Evolutionary conservation across 2,888 invertebrate genomes (phyloP).

Genomic region (Hydriomena furcata): DNA sequence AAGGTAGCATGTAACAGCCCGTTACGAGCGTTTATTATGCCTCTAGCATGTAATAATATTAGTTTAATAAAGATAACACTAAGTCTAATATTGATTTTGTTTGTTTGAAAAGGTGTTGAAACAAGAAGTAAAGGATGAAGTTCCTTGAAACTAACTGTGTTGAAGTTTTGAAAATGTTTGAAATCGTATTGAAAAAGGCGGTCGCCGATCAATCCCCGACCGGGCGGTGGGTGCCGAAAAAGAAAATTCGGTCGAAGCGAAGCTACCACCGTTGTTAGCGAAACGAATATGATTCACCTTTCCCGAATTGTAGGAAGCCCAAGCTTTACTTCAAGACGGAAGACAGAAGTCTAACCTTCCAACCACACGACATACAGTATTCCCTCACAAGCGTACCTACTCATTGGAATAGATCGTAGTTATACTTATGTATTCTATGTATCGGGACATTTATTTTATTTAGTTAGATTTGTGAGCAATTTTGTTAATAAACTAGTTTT

Average conservation of each 20-base stretch:
- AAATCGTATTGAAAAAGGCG: slow-evolving; percentile 74
- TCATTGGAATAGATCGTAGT: slow-evolving; percentile 56
- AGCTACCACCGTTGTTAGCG: slow-evolving; percentile 41
- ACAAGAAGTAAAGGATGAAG: slow-evolving; percentile 93
- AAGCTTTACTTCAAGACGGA: slow-evolving; percentile 65
- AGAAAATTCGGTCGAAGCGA: slow-evolving; percentile 68
- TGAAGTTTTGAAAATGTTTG: slow-evolving; percentile 83
- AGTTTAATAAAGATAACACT: slow-evolving; percentile 78
- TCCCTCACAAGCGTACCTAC: slow-evolving; percentile 55
- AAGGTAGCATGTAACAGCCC: slow-evolving; percentile 70
- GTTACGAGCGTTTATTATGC: slow-evolving; percentile 55
- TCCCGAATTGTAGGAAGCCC: slow-evolving; percentile 59
- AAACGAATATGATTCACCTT: slow-evolving; percentile 78
- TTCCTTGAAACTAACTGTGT: slow-evolving; percentile 83
- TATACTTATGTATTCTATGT: slow-evolving; percentile 64
- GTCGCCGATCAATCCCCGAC: slow-evolving; percentile 60
- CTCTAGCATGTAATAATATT: slow-evolving; percentile 73
- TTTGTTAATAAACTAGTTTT: slow-evolving; percentile 79
- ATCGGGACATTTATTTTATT: slow-evolving; percentile 63
- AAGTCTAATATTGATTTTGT: slow-evolving; percentile 88
- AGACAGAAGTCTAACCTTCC: slow-evolving; percentile 69
- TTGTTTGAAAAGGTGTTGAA: slow-evolving; percentile 93
- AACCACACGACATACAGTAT: slow-evolving; percentile 43
- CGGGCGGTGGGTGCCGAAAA: slow-evolving; percentile 61
- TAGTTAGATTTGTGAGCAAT: slow-evolving; percentile 77